Conservation (phyloP, 1,140 invertebrate species). For the Thalassaphorura encarpata region DNA sequence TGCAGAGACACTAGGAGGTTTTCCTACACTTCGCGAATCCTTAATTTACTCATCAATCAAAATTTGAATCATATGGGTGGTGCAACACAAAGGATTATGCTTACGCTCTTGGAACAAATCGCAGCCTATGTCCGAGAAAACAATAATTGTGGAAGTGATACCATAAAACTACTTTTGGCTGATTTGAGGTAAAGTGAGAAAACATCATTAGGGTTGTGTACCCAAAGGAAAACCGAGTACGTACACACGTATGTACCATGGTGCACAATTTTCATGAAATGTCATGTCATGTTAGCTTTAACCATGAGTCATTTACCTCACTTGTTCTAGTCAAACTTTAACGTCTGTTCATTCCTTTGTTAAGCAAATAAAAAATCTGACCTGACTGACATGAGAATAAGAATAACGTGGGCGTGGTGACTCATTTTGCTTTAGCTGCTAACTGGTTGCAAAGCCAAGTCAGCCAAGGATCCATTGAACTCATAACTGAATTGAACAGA, state of each 20-base stretch:
- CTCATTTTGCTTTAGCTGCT: too few relatives aligned
- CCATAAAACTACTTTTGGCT: not conserved
- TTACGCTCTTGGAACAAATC: constrained; percentile 61
- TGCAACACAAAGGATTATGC: constrained; percentile 81
- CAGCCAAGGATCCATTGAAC: not conserved
- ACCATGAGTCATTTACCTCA: too few relatives aligned
- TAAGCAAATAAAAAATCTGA: too few relatives aligned
- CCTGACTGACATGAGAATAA: too few relatives aligned
- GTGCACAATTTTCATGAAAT: too few relatives aligned
- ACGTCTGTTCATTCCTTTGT: too few relatives aligned
- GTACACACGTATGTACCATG: too few relatives aligned
- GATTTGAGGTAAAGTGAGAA: constrained; percentile 1
- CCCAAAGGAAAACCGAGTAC: too few relatives aligned
- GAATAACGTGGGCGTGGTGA: too few relatives aligned
- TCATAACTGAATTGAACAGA: not conserved
- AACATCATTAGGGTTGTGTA: too few relatives aligned
- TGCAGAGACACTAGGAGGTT: constrained; percentile 87
- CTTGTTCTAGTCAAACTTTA: too few relatives aligned
- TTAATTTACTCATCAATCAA: constrained; percentile 71
- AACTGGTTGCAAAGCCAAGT: not conserved
- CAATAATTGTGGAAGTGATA: constrained; percentile 7
- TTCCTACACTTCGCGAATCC: constrained; percentile 89
- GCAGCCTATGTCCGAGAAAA: constrained; percentile 17
- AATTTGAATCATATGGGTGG: constrained; percentile 76
- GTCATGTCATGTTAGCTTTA: too few relatives aligned